phyloP scores from a whole-genome alignment of 2,797 vertebrate genomes.

The Allobates femoralis region DNA sequence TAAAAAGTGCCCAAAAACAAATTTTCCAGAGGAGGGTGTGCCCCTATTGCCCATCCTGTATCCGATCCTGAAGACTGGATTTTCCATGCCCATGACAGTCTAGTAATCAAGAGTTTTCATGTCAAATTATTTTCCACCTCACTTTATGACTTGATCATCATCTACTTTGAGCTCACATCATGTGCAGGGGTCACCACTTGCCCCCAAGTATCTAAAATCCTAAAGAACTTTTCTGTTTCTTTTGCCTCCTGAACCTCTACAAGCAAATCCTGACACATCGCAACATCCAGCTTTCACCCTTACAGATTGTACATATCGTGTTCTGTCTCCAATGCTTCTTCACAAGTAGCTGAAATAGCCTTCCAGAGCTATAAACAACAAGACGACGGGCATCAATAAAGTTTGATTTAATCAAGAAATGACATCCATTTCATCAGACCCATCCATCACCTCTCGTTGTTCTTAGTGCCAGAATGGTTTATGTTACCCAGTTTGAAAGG shows the following conservation, averaged over 20 bases:
- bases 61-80: not conserved
- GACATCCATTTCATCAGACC: slow-evolving; percentile 62
- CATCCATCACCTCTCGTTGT: slow-evolving; percentile 63
- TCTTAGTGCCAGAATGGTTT: slow-evolving; percentile 62
- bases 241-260: not conserved
- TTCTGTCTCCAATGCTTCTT: slow-evolving; percentile 37
- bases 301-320: slow-evolving; percentile 34
- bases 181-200: not conserved
- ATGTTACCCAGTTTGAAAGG: slow-evolving; percentile 55
- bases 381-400: slow-evolving; percentile 61
- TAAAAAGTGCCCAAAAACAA: not conserved
- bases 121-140: not conserved
- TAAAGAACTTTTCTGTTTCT: not conserved
- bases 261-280: not conserved
- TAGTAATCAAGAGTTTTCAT: not conserved
- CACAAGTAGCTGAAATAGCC: slow-evolving; percentile 56
- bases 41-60: not conserved
- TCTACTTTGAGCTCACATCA: not conserved
- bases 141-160: not conserved
- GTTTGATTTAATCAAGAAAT: slow-evolving; percentile 65
- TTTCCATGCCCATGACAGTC: not conserved
- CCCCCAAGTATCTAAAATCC: not conserved
- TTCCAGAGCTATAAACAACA: slow-evolving; percentile 59
- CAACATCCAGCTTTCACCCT: not conserved
- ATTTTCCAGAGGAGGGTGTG: not conserved